phyloP scores from a whole-genome alignment of 1,140 invertebrate genomes.

The Coelopa frigida region DNA sequence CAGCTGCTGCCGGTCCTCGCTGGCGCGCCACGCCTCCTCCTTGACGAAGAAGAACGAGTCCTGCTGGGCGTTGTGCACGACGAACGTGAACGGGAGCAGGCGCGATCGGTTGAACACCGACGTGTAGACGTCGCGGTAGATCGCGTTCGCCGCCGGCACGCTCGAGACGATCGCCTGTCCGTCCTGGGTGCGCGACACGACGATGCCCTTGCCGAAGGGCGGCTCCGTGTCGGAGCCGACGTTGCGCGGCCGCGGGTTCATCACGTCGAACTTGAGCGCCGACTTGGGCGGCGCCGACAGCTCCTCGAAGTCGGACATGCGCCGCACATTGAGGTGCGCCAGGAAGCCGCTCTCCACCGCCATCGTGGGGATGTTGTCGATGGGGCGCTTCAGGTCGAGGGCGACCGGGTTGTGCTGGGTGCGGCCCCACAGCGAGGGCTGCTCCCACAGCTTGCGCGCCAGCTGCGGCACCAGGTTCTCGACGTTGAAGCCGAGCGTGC shows the following conservation, averaged over 20 bases:
- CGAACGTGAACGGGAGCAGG: conserved; percentile 80
- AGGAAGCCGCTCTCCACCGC: conserved; percentile 72
- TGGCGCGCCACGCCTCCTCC: conserved; percentile 77
- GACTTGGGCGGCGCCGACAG: conserved; percentile 66
- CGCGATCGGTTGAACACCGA: conserved; percentile 89
- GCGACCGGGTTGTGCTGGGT: conserved; percentile 36
- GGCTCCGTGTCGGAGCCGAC: conserved; percentile 72
- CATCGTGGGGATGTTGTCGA: conserved; percentile 49
- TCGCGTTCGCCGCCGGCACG: conserved; percentile 77
- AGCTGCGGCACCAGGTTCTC: conserved; percentile 79
- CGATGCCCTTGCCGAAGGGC: conserved; percentile 83
- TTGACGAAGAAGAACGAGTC: conserved; percentile 95
- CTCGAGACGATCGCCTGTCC: conserved; percentile 77
- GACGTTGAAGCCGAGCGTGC: conserved; percentile 76
- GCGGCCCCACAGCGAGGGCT: conserved; percentile 38
- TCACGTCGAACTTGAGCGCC: conserved; percentile 64
- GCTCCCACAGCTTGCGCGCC: conserved; percentile 32
- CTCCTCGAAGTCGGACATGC: conserved; percentile 64
- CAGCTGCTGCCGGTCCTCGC: conserved; percentile 79
- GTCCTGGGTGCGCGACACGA: conserved; percentile 71
- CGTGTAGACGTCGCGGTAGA: conserved; percentile 86
- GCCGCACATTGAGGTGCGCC: conserved; percentile 64
- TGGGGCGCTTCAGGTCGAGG: conserved; percentile 34
- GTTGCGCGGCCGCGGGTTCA: conserved; percentile 60
- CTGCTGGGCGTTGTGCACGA: conserved; percentile 79